Evolutionary conservation across 2,888 invertebrate genomes (phyloP).

Genomic region (Tanytarsus gracilentus): DNA sequence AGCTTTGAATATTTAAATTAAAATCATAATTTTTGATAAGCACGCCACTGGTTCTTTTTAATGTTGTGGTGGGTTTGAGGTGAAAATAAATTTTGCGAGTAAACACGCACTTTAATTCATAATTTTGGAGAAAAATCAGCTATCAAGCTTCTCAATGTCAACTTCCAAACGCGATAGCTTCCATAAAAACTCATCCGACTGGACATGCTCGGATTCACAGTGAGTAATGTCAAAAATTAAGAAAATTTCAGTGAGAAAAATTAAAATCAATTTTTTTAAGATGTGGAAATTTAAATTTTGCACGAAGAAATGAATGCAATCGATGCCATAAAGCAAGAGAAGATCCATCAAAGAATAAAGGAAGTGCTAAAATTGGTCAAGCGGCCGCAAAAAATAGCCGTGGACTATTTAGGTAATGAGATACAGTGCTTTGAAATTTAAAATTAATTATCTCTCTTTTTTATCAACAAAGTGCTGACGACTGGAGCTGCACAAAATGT

Average conservation of each 20-base stretch:
- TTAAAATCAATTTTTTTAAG: slow-evolving; percentile 32
- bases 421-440: slow-evolving; percentile 34
- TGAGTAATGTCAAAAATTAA: neutral
- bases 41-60: no score
- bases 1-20: no score
- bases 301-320: slow-evolving; percentile 81
- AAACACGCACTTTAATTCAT: neutral
- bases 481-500: slow-evolving; percentile 99
- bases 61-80: no score
- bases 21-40: no score
- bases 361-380: slow-evolving; percentile 95
- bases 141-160: slow-evolving; percentile 10
- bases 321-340: slow-evolving; percentile 62
- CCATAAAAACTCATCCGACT: slow-evolving; percentile 16
- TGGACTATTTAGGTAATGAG: slow-evolving; percentile 55
- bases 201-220: slow-evolving; percentile 15
- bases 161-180: neutral
- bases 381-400: slow-evolving; percentile 96
- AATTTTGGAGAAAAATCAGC: neutral
- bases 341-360: slow-evolving; percentile 60
- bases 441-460: neutral
- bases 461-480: slow-evolving; percentile 99
- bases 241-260: neutral
- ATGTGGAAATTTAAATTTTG: slow-evolving; percentile 93
- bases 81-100: neutral